phyloP scores from a whole-genome alignment of 1,140 invertebrate genomes.

The Drosophila paulistorum region DNA sequence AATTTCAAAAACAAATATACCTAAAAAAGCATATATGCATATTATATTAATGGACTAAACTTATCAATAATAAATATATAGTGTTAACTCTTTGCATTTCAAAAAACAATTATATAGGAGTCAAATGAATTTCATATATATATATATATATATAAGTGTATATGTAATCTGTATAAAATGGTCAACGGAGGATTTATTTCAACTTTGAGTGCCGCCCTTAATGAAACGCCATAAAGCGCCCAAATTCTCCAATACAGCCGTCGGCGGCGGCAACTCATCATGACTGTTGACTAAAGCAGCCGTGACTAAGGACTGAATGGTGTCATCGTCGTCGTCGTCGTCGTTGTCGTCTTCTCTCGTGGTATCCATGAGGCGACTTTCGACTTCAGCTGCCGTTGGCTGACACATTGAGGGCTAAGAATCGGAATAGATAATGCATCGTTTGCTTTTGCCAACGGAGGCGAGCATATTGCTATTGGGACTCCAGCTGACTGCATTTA shows the following conservation, averaged over 20 bases:
- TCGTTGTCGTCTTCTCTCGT: conserved; percentile 21
- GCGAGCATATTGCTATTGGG: conserved; percentile 92
- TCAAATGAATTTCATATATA: conserved; percentile 9
- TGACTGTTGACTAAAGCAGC: conserved; percentile 10
- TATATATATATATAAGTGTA: background rate
- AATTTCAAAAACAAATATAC: conserved; percentile 2
- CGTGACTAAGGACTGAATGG: conserved; percentile 27
- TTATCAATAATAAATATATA: conserved; percentile 11
- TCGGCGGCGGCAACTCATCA: background rate
- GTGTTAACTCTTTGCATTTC: conserved; percentile 12
- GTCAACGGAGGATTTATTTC: conserved; percentile 19
- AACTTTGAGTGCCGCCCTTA: conserved; percentile 14
- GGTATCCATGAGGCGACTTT: conserved; percentile 41
- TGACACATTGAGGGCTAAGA: conserved; percentile 62
- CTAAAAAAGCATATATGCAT: background rate
- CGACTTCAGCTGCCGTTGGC: conserved; percentile 25
- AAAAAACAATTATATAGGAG: conserved; percentile 9
- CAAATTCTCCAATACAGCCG: conserved; percentile 1
- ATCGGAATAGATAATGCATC: conserved; percentile 93
- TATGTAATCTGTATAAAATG: conserved; percentile 6
- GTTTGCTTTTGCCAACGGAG: conserved; percentile 94
- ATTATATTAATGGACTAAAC: conserved; percentile 11
- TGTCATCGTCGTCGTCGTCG: conserved; percentile 9
- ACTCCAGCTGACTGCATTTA: conserved; percentile 96
- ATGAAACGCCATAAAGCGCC: conserved; percentile 9